phyloP scores from a whole-genome alignment of 30 jellyfish, hydroid and myxozoan genomes.

The Rhopilema esculentum region DNA sequence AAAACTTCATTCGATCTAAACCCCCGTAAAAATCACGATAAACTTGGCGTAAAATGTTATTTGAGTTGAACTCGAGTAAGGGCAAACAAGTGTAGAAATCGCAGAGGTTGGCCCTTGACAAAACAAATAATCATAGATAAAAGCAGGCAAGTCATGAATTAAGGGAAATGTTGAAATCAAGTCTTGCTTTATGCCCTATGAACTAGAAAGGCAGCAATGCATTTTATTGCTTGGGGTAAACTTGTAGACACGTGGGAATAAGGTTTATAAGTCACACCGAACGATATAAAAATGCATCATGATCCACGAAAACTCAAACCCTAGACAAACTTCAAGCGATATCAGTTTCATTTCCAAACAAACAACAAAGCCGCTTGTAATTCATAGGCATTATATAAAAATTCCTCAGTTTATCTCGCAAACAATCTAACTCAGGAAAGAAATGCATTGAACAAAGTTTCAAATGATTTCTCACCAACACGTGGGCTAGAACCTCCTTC shows the following conservation, averaged over 20 bases:
- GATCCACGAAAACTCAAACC: background rate
- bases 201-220: background rate
- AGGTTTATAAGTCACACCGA: background rate
- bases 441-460: background rate
- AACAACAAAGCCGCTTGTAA: background rate
- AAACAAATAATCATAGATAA: background rate
- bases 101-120: background rate
- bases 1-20: too few relatives aligned
- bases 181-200: background rate
- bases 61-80: too few relatives aligned
- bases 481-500: slow-evolving; percentile 56
- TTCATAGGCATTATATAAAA: background rate
- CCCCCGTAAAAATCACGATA: too few relatives aligned
- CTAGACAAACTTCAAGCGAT: background rate
- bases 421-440: background rate
- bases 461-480: slow-evolving; percentile 30
- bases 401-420: background rate
- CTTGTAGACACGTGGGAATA: too few relatives aligned
- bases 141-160: background rate
- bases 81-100: background rate
- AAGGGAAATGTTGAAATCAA: background rate
- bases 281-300: background rate
- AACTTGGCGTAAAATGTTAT: too few relatives aligned
- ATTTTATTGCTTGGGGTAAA: background rate
- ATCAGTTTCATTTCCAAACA: background rate